Base-by-base conservation (phyloP, 2,797 vertebrate genomes). In the Melanotaenia trifasciata region DNA sequence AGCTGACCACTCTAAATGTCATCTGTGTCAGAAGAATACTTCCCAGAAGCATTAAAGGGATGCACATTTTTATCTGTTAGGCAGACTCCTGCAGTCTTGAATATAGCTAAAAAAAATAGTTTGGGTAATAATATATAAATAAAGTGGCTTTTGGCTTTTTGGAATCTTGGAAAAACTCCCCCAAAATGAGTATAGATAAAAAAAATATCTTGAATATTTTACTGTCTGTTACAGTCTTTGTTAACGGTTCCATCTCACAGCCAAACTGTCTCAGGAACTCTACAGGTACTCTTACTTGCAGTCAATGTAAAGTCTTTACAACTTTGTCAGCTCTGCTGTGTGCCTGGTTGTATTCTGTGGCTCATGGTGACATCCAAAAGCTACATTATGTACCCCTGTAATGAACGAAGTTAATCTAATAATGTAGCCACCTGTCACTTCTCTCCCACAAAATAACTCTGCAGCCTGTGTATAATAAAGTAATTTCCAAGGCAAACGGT, bases 251-350 rank as follows among this genome's bases (percentile, higher is more conserved):
- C 8, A 10, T 80, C 12, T 75, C 50, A 20, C 64, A 81, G 71
- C 67, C 67, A 64, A 50, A 74, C 69, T 53, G 79, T 87, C 90
- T 90, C 91, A 90, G 87, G 87, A 89, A 76, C 63, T 84, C 75
- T 69, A 74, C 70, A 71, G 63, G 69, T 69, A 58, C 64, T 75
- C 71, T 50, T 80, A 76, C 72, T 72, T 67, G 35, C 54, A 26
- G 68, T 63, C 32, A 30, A 5, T 9, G 1, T 35, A 13, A 71
- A 58, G 6, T 67, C 65, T 28, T 51, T 45, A 58, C 62, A 54
- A 58, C 64, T 66, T 62, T 43, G 38, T 72, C 80, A 70, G 47
- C 58, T 47, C 16, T 58, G 26, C 10, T 61, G 9, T 76, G 50
- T 24, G 28, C 72, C 6, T 12, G 56, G 24, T 69, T 70, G 5